These are phyloP conservation scores for Prolemur simus DNA, from an alignment of 2,113 vertebrate species.

Conservation along the genomic window DNA sequence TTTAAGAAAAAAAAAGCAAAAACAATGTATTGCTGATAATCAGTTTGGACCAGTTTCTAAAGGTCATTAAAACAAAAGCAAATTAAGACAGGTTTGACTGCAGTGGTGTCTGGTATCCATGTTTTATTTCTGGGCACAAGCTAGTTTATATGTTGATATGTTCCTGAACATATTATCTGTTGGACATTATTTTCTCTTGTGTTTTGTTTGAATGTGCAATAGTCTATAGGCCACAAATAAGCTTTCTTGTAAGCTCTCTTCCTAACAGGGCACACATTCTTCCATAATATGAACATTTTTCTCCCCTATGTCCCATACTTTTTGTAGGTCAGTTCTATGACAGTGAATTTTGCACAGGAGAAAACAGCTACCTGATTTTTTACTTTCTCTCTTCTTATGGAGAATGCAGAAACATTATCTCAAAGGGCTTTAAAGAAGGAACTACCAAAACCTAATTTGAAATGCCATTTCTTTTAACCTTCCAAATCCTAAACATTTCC, in stretches of 20 bases:
- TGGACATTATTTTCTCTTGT: slow-evolving; percentile 86
- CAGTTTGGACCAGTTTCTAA: slow-evolving; percentile 87
- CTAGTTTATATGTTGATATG: slow-evolving; percentile 87
- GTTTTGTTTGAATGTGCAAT: slow-evolving; percentile 98
- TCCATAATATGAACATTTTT: slow-evolving; percentile 66
- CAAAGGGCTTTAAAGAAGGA: slow-evolving; percentile 81
- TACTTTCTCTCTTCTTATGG: slow-evolving; percentile 79
- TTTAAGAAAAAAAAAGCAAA: slow-evolving; percentile 85
- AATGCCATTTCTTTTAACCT: slow-evolving; percentile 78
- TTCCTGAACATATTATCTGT: slow-evolving; percentile 83
- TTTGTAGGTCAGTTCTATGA: slow-evolving; percentile 70
- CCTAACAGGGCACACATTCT: slow-evolving; percentile 79
- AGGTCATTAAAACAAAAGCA: slow-evolving; percentile 89
- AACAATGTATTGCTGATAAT: slow-evolving; percentile 91
- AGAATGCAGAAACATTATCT: slow-evolving; percentile 75
- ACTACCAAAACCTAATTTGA: slow-evolving; percentile 67
- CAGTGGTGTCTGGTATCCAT: slow-evolving; percentile 86
- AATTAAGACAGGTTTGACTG: slow-evolving; percentile 92
- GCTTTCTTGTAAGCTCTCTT: slow-evolving; percentile 88
- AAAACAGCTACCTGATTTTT: slow-evolving; percentile 78
- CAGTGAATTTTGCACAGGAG: slow-evolving; percentile 82
- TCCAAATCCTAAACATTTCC: slow-evolving; percentile 79
- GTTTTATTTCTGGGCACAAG: slow-evolving; percentile 92
- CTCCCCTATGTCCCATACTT: slow-evolving; percentile 64
- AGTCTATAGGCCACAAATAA: slow-evolving; percentile 93